Conservation (phyloP, 2,888 invertebrate species). For the Sussaba pulchella region DNA sequence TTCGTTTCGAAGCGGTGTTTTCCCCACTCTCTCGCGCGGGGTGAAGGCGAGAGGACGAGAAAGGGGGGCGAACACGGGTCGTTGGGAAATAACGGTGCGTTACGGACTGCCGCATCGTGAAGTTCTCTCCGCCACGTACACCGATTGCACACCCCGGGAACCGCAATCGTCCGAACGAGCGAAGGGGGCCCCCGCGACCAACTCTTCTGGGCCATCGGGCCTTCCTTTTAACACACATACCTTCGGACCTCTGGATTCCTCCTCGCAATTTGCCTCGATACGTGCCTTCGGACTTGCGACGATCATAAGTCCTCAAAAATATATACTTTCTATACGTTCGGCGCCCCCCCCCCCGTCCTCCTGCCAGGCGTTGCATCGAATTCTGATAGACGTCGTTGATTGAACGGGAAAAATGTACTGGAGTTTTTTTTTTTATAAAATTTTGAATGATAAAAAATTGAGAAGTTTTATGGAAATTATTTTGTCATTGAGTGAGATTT, state of each 20-base stretch:
- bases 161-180: constrained; percentile 29
- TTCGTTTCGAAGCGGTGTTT: constrained; percentile 47
- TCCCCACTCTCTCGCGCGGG: constrained; percentile 45
- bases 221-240: constrained; percentile 35
- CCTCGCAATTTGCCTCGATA: constrained; percentile 40
- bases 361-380: too few relatives aligned
- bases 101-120: constrained; percentile 65
- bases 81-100: constrained; percentile 76
- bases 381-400: too few relatives aligned
- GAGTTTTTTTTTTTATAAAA: too few relatives aligned
- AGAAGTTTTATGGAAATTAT: too few relatives aligned
- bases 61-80: constrained; percentile 63
- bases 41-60: too few relatives aligned
- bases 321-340: constrained; percentile 1
- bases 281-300: not conserved
- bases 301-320: not conserved
- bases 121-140: constrained; percentile 45
- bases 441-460: too few relatives aligned
- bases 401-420: too few relatives aligned
- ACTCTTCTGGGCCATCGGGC: constrained; percentile 21
- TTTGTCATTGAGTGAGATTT: too few relatives aligned
- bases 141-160: constrained; percentile 33
- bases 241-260: constrained; percentile 31
- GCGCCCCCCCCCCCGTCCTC: too few relatives aligned
- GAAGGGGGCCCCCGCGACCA: constrained; percentile 22